Percentiles rank a stretch among this genome's conserved stretches.
phyloP scores from a whole-genome alignment of 2,113 vertebrate genomes.

The Actenoides lindsayi region DNA sequence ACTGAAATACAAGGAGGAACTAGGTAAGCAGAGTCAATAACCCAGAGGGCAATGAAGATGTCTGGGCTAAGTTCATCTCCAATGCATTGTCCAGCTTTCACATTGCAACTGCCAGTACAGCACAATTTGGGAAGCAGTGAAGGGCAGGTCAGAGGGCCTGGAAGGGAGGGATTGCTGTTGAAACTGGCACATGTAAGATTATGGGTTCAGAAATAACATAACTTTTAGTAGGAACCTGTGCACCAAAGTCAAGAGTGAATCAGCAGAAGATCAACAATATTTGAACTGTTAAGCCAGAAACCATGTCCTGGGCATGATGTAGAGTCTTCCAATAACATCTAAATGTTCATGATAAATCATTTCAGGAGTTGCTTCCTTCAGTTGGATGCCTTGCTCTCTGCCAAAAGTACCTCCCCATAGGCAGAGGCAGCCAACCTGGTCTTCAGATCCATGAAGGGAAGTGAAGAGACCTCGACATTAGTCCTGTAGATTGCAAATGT shows the following conservation, averaged over 20 bases:
- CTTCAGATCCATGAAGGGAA: background rate
- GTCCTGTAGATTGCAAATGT: background rate
- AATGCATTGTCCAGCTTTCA: accelerated
- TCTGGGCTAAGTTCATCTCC: background rate
- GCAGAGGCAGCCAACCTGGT: background rate
- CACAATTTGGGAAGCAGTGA: background rate
- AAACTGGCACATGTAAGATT: background rate
- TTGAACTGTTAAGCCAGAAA: background rate
- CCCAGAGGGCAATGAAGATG: background rate
- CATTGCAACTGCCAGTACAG: background rate
- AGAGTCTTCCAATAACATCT: background rate
- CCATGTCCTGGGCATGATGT: background rate
- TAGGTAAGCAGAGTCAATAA: background rate
- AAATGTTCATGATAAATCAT: background rate
- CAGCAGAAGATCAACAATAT: background rate
- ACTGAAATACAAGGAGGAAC: background rate
- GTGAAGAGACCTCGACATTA: background rate
- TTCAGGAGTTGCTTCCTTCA: background rate
- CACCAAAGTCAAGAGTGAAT: background rate
- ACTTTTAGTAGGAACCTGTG: background rate
- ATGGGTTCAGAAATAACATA: background rate
- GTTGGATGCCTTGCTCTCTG: background rate
- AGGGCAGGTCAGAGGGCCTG: background rate
- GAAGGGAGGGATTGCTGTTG: background rate
- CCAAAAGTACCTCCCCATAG: background rate